phyloP scores from a whole-genome alignment of 2,113 vertebrate species.

The Salvelinus sp. region DNA sequence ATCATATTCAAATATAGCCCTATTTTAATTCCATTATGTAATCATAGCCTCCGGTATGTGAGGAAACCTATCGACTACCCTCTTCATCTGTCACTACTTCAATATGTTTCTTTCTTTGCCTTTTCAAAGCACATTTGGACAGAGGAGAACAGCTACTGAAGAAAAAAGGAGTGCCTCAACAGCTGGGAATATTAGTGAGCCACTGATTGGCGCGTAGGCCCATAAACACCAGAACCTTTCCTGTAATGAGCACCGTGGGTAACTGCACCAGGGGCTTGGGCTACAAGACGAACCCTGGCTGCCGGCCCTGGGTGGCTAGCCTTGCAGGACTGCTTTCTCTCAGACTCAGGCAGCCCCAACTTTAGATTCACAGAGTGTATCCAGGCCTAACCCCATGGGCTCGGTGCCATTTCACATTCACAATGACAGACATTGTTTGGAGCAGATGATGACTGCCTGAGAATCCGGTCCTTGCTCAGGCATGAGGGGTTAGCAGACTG shows the following conservation, averaged over 20 bases:
- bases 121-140: too few relatives aligned
- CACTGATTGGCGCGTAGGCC: constrained; percentile 8
- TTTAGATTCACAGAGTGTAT: neutral
- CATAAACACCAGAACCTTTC: constrained; percentile 15
- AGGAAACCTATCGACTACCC: too few relatives aligned
- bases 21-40: too few relatives aligned
- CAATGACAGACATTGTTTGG: constrained; percentile 10
- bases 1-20: too few relatives aligned
- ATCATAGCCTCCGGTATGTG: too few relatives aligned
- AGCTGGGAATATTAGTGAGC: neutral
- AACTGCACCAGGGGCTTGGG: constrained; percentile 14
- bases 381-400: neutral
- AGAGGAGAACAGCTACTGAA: too few relatives aligned
- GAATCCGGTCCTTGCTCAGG: constrained; percentile 1
- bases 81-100: too few relatives aligned
- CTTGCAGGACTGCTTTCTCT: constrained; percentile 16
- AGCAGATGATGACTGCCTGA: neutral
- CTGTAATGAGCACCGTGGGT: constrained; percentile 15
- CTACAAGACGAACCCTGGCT: constrained; percentile 23
- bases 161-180: too few relatives aligned
- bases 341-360: neutral
- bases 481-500: constrained; percentile 23
- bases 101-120: too few relatives aligned
- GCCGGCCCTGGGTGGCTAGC: neutral
- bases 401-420: constrained; percentile 13